These are phyloP conservation scores for Eptesicus fuscus DNA, from an alignment of 2,113 vertebrate genomes.

Conservation along the genomic window DNA sequence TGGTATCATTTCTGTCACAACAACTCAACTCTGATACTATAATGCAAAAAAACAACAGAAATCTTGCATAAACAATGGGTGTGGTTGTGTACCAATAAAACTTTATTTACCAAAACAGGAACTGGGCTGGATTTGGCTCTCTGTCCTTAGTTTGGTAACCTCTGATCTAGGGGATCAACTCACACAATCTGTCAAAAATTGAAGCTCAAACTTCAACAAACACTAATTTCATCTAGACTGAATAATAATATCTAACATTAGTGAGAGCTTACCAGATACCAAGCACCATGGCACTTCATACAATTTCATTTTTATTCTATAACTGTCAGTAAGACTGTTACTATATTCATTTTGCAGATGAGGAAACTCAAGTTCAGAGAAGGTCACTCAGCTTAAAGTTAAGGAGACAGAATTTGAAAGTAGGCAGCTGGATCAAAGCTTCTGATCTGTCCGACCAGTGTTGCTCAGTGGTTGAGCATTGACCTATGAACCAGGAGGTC, in stretches of 20 bases:
- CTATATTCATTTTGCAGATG: background rate
- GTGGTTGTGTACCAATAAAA: background rate
- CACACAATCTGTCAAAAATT: background rate
- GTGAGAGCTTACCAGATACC: background rate
- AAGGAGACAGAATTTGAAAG: background rate
- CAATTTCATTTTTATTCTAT: background rate
- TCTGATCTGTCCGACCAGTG: no score
- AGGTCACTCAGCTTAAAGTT: background rate
- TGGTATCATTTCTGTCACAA: background rate
- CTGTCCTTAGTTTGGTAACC: background rate
- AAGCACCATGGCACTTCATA: background rate
- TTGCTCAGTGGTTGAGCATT: no score
- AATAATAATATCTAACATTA: background rate
- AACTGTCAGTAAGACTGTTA: background rate
- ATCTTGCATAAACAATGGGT: background rate
- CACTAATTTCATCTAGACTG: background rate
- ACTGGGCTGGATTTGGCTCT: background rate
- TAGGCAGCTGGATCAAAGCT: background rate
- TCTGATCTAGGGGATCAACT: background rate
- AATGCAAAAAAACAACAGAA: background rate
- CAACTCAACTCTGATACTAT: background rate
- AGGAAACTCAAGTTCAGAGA: slow-evolving; percentile 28
- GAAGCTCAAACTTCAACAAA: background rate
- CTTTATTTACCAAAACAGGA: slow-evolving; percentile 28
- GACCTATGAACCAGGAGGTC: no score